Base-by-base conservation (phyloP, 2,888 invertebrate genomes). In the Herminia tarsipennalis region DNA sequence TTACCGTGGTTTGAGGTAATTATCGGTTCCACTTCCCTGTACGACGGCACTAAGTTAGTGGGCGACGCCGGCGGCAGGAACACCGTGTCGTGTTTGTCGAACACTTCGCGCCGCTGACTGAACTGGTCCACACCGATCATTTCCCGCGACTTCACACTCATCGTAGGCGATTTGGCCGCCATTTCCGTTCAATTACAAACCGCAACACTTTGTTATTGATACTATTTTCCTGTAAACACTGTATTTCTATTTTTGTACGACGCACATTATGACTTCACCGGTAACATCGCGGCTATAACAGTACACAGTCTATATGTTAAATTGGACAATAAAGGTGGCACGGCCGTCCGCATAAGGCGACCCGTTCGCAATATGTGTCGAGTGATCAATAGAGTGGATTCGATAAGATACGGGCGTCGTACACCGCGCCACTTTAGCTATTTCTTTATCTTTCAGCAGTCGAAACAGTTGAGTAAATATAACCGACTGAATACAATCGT, bases 251-350 rank as follows among this genome's bases (percentile, higher is more conserved):
- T 91, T 89, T 78, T 68, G 88, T 78, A 78, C 82, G 72, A 76
- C 85, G 76, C 89, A 88, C 89, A 88, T 88, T 84, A 90, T 89
- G 88, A 88, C 82, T 88, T 88, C 88, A 88, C 86, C 83, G 85
- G 86, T 85, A 85, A 80, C 89, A 87, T 87, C 84, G 84, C 85
- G 83, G 70, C 76, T 80, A 79, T 80, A 81, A 76, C 78, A 76
- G 80, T 75, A 81, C 83, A 82, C 86, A n/a, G 80, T 81, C 76
- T 81, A 76, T 79, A 81, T 80, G 72, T 78, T 81, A 82, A 88
- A 87, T 88, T 87, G 85, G 82, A 83, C 83, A 85, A 88, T 88
- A 88, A 85, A 89, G 87, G 86, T 83, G 78, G 82, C 73, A 81
- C 80, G 76, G 78, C 80, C 86, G 87, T 84, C 85, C 83, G 88